Base-by-base conservation (phyloP, 2,888 invertebrate species). In the Apotomis capreana region DNA sequence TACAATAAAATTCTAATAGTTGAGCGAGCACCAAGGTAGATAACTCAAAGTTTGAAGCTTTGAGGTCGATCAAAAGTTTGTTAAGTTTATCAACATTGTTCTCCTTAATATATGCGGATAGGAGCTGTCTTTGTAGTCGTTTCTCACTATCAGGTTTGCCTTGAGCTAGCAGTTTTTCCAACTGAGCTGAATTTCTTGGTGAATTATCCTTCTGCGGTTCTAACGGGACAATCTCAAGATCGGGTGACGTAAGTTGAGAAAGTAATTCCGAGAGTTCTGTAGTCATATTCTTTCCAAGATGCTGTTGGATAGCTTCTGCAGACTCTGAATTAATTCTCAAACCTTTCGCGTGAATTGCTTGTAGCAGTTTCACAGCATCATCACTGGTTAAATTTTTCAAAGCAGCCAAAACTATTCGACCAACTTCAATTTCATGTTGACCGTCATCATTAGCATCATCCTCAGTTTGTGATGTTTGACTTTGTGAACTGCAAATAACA, bases 1-100 rank as follows among this genome's bases (percentile, higher is more conserved):
- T 87, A 10, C 95, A 94, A 77, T 95, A 97, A 51, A 96, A 88
- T 77, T 96, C 96, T 71, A 95, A 91, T 0, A 97, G 80, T 79
- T 95, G 95, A 0, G 96, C 95, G 70, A 95, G 92, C 13, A 95
- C 86, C 0, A 95, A 94, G 0, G 87, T 77, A 0, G 94, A 92
- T 10, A 96, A 89, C 37, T 94, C 93, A 81, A 95, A 96, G 15
- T 94, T 93, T 0, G 94, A 89, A 0, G 85, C 77, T 78, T 95
- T 94, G 40, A 97, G 82, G 59, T 95, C 94, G 79, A 95, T 88
- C 0, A 95, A 80, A 12, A 94, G 88, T 63, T 87, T 85, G 68
- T 94, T 88, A 0, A 95, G 89, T 84, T 96, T 96, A 40, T 93
- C 94, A 1, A 95, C 81, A 78, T 96, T 94, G 76, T 94, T 95